Evolutionary conservation across 1,140 invertebrate genomes (phyloP).

Genomic region (Drosophila repleta): DNA sequence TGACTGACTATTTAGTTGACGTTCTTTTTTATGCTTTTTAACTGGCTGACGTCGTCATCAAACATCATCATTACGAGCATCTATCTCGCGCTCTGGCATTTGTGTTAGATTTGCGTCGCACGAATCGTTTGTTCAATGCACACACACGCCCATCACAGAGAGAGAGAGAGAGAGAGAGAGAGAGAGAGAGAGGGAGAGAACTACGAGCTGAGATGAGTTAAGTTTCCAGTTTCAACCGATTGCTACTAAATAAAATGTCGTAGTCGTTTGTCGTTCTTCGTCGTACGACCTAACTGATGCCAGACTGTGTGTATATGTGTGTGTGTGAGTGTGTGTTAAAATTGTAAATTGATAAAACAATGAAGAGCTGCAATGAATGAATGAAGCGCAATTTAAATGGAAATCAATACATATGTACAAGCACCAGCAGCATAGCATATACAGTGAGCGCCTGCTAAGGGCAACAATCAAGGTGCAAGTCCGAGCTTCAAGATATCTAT

Average conservation of each 20-base stretch:
- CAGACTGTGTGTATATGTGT: constrained; percentile 20
- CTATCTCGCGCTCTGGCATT: constrained; percentile 8
- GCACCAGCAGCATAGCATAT: constrained; percentile 25
- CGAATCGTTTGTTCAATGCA: constrained; percentile 62
- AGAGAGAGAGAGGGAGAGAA: constrained; percentile 5
- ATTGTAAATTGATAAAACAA: constrained; percentile 80
- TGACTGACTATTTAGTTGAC: constrained; percentile 51
- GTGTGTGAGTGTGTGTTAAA: constrained; percentile 52
- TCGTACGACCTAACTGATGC: constrained; percentile 34
- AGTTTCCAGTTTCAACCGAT: constrained; percentile 72
- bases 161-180: constrained; percentile 5
- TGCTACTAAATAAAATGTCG: constrained; percentile 63
- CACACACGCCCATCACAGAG: constrained; percentile 34
- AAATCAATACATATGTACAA: constrained; percentile 70
- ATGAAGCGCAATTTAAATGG: constrained; percentile 76
- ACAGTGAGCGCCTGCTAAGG: background rate
- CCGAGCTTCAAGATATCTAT: background rate
- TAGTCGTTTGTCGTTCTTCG: constrained; percentile 20
- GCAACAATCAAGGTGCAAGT: no score
- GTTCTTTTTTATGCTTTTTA: constrained; percentile 27
- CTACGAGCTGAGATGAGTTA: constrained; percentile 29
- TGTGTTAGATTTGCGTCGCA: constrained; percentile 76
- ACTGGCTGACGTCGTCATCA: constrained; percentile 35
- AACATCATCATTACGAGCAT: constrained; percentile 30
- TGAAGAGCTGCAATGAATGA: constrained; percentile 65